These are phyloP conservation scores for Ictalurus furcatus DNA, from an alignment of 2,113 vertebrate genomes.

Conservation along the genomic window DNA sequence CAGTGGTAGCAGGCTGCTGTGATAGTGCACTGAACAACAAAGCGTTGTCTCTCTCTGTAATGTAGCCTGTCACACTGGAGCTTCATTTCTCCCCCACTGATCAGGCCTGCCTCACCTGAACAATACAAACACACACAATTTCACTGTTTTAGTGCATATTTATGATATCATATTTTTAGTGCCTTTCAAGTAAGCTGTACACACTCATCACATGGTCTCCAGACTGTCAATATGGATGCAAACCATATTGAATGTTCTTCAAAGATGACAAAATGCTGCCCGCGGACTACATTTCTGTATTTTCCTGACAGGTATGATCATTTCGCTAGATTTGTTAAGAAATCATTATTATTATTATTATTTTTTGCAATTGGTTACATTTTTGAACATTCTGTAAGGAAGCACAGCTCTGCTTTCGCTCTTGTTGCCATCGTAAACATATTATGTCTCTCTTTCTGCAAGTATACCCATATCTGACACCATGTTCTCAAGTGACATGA, in stretches of 20 bases:
- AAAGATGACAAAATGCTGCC: not conserved
- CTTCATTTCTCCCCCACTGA: constrained; percentile 69
- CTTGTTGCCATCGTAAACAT: not conserved
- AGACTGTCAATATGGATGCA: not conserved
- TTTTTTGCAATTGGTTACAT: not conserved
- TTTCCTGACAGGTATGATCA: not conserved
- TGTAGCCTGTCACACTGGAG: constrained; percentile 61
- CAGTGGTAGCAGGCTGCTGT: constrained; percentile 61
- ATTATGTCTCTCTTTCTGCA: not conserved
- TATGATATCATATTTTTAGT: not conserved
- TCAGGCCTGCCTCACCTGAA: constrained; percentile 63
- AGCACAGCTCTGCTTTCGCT: not conserved
- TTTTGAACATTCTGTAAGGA: not conserved
- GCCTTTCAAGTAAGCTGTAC: constrained; percentile 74
- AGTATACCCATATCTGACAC: not conserved
- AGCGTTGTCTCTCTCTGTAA: constrained; percentile 70
- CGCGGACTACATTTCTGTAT: not conserved
- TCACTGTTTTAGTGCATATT: not conserved
- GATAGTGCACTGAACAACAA: constrained; percentile 71
- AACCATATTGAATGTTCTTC: not conserved
- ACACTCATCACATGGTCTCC: constrained; percentile 84
- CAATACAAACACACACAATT: constrained; percentile 33
- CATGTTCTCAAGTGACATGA: not conserved
- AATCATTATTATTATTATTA: not conserved
- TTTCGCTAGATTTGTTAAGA: not conserved